Evolutionary conservation across 2,113 vertebrate species (phyloP), one percentile per base, ranked within the genome.

Genomic region (Phainopepla nitens): DNA sequence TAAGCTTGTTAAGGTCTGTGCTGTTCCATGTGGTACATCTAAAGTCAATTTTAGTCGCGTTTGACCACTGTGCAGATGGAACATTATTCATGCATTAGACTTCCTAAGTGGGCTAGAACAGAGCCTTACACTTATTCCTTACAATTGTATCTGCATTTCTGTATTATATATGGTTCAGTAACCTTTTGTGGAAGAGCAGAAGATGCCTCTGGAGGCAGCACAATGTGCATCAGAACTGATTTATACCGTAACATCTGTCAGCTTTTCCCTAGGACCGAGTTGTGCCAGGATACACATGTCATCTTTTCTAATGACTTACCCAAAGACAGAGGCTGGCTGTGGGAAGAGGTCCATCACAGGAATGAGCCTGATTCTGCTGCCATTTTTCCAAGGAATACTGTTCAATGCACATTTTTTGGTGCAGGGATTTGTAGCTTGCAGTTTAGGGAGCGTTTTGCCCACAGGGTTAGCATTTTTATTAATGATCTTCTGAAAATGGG

Each of bases 211-310:
- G 90, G 95, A 97, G 89, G 90, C 77, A 93, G 66, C 41, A 27
- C 42, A 89, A 82, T 87, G 36, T 95, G 82, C 84, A 93, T 96
- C 89, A 90, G 94, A 97, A 95, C 92, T 94, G 93, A 97, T 97
- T 97, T 98, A 85, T 96, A 89, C 54, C 94, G 22, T 68, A 97
- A 97, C 97, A 96, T 97, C 80, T 98, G 95, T 97, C 95, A 97
- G 25, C 77, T 97, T 97, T 90, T 97, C 92, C 81, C 93, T 50
- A 68, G 94, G 72, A 94, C 89, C 78, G 85, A 76, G 75, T 88
- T 97, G 94, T 98, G 89, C 93, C 66, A 95, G 94, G 82, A 96
- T 96, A 96, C n/a, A 96, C 77, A 85, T 95, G 90, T 96, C 95
- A 97, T 94, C 62, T 75, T 88, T 92, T 77, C 95, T 90, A 97